Conservation (phyloP, 2,797 vertebrate genomes). For the Okamejei kenojei region DNA sequence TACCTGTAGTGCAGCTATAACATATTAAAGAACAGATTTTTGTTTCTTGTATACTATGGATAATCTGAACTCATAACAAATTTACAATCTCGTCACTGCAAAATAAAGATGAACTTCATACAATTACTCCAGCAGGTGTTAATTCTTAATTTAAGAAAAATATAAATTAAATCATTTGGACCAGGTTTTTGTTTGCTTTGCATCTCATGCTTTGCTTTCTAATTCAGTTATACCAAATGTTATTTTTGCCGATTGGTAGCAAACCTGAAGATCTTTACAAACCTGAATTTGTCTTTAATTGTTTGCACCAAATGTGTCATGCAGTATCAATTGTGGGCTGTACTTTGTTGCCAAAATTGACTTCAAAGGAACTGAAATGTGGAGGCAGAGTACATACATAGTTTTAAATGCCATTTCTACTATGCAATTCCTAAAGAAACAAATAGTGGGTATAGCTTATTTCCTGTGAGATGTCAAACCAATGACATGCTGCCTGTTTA, state of each 20-base stretch:
- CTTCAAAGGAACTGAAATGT: too few species aligned
- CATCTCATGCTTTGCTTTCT: slow-evolving; percentile 12
- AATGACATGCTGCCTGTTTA: background rate
- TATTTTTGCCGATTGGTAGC: background rate
- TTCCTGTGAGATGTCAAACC: background rate
- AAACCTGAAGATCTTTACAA: background rate
- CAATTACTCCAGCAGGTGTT: slow-evolving; percentile 10
- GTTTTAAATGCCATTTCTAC: background rate
- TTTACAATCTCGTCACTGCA: background rate
- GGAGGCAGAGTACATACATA: too few species aligned
- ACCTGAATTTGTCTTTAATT: too few species aligned
- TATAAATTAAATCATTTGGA: slow-evolving; percentile 12
- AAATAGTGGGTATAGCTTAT: background rate
- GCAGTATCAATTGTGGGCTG: too few species aligned
- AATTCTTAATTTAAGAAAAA: background rate
- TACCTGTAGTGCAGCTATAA: slow-evolving; percentile 36
- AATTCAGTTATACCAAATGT: background rate
- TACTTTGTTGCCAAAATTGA: too few species aligned
- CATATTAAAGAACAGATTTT: slow-evolving; percentile 4
- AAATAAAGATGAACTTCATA: slow-evolving; percentile 23
- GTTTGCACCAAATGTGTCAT: too few species aligned
- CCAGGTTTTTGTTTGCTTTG: slow-evolving; percentile 11
- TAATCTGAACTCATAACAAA: slow-evolving; percentile 20
- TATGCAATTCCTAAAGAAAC: background rate
- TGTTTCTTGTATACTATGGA: slow-evolving; percentile 9